Conservation (phyloP, 1,140 invertebrate genomes). For the Drosophila rhopaloa region DNA sequence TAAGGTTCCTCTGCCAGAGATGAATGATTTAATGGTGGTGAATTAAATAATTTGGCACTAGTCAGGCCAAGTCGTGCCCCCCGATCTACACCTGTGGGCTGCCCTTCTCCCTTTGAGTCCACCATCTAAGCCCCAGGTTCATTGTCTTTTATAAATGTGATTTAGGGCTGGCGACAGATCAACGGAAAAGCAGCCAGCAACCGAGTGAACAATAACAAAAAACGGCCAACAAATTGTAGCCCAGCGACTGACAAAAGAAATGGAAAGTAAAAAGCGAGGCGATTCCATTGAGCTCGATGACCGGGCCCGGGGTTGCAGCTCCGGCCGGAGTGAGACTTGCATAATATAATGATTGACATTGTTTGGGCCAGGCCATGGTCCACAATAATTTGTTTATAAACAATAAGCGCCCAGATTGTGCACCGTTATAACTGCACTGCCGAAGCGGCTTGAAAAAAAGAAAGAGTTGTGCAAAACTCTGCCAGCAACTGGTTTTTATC, state of each 20-base stretch:
- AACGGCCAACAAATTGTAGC: conserved; percentile 23
- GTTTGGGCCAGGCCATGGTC: conserved; percentile 20
- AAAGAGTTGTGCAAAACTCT: conserved; percentile 59
- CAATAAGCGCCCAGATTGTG: conserved; percentile 61
- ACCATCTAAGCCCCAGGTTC: conserved; percentile 45
- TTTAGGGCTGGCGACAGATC: conserved; percentile 59
- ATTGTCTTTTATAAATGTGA: conserved; percentile 64
- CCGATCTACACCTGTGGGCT: conserved; percentile 8
- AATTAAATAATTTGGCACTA: background rate
- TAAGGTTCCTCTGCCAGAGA: background rate
- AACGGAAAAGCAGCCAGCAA: conserved; percentile 53
- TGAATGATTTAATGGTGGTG: conserved; percentile 38
- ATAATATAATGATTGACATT: conserved; percentile 81
- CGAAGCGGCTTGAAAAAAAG: conserved; percentile 14
- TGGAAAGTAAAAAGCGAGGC: conserved; percentile 67
- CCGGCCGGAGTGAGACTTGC: conserved; percentile 55
- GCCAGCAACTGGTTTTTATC: conserved; percentile 67
- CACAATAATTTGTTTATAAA: conserved; percentile 76
- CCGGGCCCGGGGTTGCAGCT: conserved; percentile 60
- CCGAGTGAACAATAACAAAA: conserved; percentile 20
- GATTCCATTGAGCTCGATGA: conserved; percentile 64
- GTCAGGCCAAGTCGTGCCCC: conserved; percentile 12
- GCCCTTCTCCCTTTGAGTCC: background rate
- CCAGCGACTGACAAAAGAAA: conserved; percentile 72
- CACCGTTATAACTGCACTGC: conserved; percentile 67